Evolutionary conservation across 2,797 vertebrate species (phyloP).

Genomic region (Gobionotothen gibberifrons): DNA sequence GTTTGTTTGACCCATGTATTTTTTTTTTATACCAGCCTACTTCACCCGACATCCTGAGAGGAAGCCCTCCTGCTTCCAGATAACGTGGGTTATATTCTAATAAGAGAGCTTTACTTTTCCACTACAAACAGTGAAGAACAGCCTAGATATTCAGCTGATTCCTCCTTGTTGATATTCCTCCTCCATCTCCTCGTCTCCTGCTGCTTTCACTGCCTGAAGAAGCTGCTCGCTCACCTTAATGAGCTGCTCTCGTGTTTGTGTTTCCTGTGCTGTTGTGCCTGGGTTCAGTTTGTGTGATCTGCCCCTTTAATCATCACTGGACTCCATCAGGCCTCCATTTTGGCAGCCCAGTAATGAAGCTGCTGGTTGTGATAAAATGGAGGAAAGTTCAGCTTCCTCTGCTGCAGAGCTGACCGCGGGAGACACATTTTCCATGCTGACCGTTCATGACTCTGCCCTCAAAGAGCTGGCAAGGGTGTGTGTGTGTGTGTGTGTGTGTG

Average conservation of each 20-base stretch:
- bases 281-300: constrained; percentile 44
- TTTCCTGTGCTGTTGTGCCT: background rate
- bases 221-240: constrained; percentile 1
- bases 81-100: no score
- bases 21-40: no score
- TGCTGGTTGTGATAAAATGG: constrained; percentile 81
- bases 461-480: constrained; percentile 41
- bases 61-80: no score
- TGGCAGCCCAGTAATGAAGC: constrained; percentile 79
- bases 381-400: constrained; percentile 78
- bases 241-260: background rate
- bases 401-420: constrained; percentile 57
- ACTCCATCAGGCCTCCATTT: constrained; percentile 80
- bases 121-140: no score
- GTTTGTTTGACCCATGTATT: no score
- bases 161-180: background rate
- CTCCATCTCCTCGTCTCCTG: background rate
- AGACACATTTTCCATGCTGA: constrained; percentile 72
- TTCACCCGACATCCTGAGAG: no score
- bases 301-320: constrained; percentile 74
- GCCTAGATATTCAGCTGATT: no score
- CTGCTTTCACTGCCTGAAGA: background rate
- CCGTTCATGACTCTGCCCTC: constrained; percentile 64
- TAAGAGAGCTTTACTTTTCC: no score
- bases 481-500: constrained; percentile 29